Evolutionary conservation across 2,797 vertebrate species (phyloP).

Genomic region (Notolepis coatsorum): DNA sequence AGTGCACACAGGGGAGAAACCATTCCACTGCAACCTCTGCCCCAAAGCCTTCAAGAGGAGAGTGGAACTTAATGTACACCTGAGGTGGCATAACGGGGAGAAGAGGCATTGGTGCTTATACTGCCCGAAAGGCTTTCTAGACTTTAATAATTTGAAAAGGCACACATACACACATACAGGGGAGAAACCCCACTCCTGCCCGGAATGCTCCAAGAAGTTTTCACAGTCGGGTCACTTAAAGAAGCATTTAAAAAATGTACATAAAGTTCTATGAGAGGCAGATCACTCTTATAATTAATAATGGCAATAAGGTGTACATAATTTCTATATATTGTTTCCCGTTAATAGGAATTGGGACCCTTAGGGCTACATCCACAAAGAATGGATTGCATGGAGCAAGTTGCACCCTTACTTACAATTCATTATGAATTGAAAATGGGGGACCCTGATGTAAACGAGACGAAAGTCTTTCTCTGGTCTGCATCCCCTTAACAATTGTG

Average conservation of each 20-base stretch:
- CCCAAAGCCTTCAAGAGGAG: conserved; percentile 75
- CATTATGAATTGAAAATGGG: too few relatives aligned
- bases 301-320: too few relatives aligned
- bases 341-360: too few relatives aligned
- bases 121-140: conserved; percentile 82
- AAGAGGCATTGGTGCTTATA: conserved; percentile 78
- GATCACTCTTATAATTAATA: too few relatives aligned
- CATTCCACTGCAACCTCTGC: conserved; percentile 77
- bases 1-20: conserved; percentile 80
- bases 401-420: too few relatives aligned
- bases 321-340: too few relatives aligned
- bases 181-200: conserved; percentile 81
- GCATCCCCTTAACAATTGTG: too few relatives aligned
- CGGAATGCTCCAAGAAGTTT: conserved; percentile 76
- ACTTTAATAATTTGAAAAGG: conserved; percentile 80
- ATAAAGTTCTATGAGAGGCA: conserved; percentile 44
- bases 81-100: conserved; percentile 80
- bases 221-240: conserved; percentile 80
- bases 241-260: conserved; percentile 74
- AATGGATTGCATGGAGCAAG: too few relatives aligned
- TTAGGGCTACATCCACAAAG: too few relatives aligned
- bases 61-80: conserved; percentile 78
- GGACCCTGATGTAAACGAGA: too few relatives aligned
- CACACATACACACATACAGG: conserved; percentile 82
- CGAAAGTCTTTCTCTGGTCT: too few relatives aligned